phyloP scores from a whole-genome alignment of 2,797 vertebrate genomes.

The Semotilus atromaculatus region DNA sequence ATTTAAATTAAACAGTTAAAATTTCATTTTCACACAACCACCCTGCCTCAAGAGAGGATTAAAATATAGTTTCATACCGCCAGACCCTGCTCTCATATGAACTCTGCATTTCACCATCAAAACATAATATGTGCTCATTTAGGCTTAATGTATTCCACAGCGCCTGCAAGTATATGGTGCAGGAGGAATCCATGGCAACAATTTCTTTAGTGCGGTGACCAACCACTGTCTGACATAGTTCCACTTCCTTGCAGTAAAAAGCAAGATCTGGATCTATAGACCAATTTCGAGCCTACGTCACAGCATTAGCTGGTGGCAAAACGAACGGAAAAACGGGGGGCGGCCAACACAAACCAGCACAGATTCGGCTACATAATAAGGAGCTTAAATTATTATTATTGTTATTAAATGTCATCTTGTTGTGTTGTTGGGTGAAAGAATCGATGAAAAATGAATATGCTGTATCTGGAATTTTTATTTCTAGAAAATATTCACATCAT shows the following conservation, averaged over 20 bases:
- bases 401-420: no score
- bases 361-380: no score
- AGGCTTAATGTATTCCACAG: constrained; percentile 59
- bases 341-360: no score
- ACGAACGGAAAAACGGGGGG: no score
- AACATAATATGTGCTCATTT: constrained; percentile 46
- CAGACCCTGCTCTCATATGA: constrained; percentile 14
- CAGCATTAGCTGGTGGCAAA: no score
- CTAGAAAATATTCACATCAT: no score
- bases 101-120: constrained; percentile 34
- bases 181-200: constrained; percentile 43
- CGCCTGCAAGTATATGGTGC: constrained; percentile 23
- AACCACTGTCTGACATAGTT: constrained; percentile 17
- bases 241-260: neutral
- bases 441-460: no score
- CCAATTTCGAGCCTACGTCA: no score
- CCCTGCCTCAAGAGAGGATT: neutral
- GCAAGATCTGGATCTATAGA: neutral
- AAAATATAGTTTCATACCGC: constrained; percentile 27
- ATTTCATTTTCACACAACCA: constrained; percentile 4
- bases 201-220: constrained; percentile 53
- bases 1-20: constrained; percentile 18
- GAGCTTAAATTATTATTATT: no score
- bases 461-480: no score
- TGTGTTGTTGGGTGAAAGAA: no score